A percentile compares a stretch with the other conserved stretches of the same genome.
Conservation (phyloP, 2,888 invertebrate species). For the Spilarctia lutea region DNA sequence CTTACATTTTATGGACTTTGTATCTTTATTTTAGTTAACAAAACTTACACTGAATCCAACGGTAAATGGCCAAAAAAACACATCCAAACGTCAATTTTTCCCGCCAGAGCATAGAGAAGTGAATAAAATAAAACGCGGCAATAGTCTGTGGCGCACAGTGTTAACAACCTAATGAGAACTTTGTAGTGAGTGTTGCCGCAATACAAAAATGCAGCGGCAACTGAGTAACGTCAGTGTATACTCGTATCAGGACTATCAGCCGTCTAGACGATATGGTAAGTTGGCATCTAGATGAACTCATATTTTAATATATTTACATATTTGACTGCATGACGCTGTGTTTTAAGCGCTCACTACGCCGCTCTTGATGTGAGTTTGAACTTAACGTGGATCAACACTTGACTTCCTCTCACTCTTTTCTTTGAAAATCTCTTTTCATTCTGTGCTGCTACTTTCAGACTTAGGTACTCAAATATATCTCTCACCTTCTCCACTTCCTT, state of each 20-base stretch:
- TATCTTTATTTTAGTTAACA: not conserved
- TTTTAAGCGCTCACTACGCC: too few species aligned
- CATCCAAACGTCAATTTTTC: constrained; percentile 15
- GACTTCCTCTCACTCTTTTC: too few species aligned
- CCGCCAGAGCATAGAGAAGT: constrained; percentile 19
- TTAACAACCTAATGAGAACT: constrained; percentile 56
- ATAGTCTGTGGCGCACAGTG: constrained; percentile 43
- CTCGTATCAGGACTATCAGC: constrained; percentile 83
- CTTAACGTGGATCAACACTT: too few species aligned
- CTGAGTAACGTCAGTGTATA: constrained; percentile 81
- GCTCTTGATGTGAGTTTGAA: too few species aligned
- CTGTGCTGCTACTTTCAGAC: too few species aligned
- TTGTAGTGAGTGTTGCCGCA: constrained; percentile 56
- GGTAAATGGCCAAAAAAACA: constrained; percentile 13
- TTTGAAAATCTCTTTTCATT: too few species aligned
- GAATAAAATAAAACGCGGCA: constrained; percentile 25
- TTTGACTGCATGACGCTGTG: too few species aligned
- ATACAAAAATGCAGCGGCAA: constrained; percentile 75
- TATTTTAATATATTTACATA: too few species aligned
- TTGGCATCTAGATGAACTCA: not conserved
- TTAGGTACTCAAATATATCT: too few species aligned
- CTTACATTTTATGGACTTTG: too few species aligned
- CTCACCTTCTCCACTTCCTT: too few species aligned
- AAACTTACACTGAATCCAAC: constrained; percentile 11
- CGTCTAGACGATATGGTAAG: constrained; percentile 78